These are phyloP conservation scores for Carassius auratus DNA, from an alignment of 2,113 vertebrate species.

Conservation along the genomic window DNA sequence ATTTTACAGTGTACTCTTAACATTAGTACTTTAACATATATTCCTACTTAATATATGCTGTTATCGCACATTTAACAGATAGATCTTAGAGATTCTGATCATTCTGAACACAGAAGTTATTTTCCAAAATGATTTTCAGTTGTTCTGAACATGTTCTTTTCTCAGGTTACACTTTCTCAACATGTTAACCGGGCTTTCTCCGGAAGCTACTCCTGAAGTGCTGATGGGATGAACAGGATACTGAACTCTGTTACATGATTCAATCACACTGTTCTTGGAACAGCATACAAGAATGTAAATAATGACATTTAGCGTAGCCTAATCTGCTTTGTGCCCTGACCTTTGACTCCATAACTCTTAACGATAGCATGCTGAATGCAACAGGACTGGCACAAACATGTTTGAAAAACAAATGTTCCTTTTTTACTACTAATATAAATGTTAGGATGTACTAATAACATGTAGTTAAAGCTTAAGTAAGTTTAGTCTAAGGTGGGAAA, in stretches of 20 bases:
- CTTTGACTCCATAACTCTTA: background rate
- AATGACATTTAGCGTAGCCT: background rate
- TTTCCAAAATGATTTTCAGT: background rate
- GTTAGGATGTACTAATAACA: background rate
- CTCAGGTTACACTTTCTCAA: background rate
- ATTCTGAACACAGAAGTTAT: background rate
- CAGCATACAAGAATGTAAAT: background rate
- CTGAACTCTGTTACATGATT: background rate
- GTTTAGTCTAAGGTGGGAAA: background rate
- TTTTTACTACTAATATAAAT: background rate
- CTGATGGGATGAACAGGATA: background rate
- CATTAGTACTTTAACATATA: background rate
- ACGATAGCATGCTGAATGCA: background rate
- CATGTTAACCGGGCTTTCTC: background rate
- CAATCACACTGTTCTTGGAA: slow-evolving; percentile 24
- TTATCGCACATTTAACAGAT: background rate
- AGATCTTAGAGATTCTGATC: background rate
- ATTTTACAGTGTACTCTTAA: too few relatives aligned
- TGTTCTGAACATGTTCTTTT: background rate
- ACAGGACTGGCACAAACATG: background rate
- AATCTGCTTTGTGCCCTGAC: background rate
- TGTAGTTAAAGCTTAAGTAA: background rate
- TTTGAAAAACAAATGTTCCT: too few relatives aligned
- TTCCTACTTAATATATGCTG: background rate
- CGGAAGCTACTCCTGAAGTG: background rate